Evolutionary conservation across 2,113 vertebrate genomes (phyloP).

Genomic region (Protobothrops mucrosquamatus): DNA sequence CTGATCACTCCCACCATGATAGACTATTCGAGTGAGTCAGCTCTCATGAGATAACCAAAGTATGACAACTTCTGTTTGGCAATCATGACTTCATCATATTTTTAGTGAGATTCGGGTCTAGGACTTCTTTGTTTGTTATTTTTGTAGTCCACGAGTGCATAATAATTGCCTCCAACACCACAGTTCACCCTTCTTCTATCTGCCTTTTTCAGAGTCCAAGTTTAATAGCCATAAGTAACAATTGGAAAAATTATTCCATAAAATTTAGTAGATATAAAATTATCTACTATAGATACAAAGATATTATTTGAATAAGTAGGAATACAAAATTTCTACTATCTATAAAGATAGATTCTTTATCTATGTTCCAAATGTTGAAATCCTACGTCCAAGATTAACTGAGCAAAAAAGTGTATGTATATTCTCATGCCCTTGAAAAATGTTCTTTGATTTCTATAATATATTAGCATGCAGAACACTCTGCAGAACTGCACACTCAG

Average conservation of each 20-base stretch:
- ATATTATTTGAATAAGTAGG: background rate
- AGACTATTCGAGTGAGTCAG: background rate
- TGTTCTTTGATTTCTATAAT: background rate
- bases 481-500: slow-evolving; percentile 1
- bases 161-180: background rate
- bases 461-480: background rate
- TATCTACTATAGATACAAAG: background rate
- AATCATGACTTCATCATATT: background rate
- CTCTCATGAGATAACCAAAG: background rate
- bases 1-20: background rate
- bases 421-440: background rate
- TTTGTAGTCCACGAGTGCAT: background rate
- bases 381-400: slow-evolving; percentile 7
- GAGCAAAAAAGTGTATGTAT: slow-evolving; percentile 5
- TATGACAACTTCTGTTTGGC: background rate
- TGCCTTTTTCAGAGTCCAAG: background rate
- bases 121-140: background rate
- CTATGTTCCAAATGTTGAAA: background rate
- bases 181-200: background rate
- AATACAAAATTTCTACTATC: background rate
- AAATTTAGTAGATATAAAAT: background rate
- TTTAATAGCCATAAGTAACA: background rate
- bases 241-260: background rate
- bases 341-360: background rate
- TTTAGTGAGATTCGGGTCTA: background rate